These are phyloP conservation scores for Ophion ellenae DNA, from an alignment of 2,888 invertebrate genomes.

Conservation along the genomic window DNA sequence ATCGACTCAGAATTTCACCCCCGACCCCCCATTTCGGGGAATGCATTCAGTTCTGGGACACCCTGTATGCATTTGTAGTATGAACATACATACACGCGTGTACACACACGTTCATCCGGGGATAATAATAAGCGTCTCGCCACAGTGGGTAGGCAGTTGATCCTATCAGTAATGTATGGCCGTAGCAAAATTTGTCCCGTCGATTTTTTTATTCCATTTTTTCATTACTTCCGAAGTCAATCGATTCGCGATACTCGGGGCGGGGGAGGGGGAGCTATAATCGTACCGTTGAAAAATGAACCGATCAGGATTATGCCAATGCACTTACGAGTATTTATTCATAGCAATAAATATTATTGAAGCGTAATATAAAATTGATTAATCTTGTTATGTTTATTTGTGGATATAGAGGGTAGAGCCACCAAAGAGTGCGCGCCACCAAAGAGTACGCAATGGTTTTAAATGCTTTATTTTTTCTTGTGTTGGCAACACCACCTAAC, in stretches of 20 bases:
- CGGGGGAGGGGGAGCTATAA: background rate
- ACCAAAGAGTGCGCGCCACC: no score
- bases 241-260: background rate
- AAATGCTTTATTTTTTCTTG: no score
- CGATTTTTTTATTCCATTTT: slow-evolving; percentile 3
- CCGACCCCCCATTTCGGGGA: background rate
- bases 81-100: background rate
- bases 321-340: background rate
- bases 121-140: slow-evolving; percentile 13
- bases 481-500: no score
- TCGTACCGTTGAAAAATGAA: background rate
- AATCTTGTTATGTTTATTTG: background rate
- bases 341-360: background rate
- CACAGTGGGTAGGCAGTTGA: slow-evolving; percentile 17
- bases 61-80: background rate
- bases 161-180: slow-evolving; percentile 21
- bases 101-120: background rate
- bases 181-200: background rate
- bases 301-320: background rate
- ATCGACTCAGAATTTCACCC: no score
- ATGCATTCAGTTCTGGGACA: background rate
- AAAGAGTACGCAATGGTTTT: no score
- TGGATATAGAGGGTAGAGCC: background rate
- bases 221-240: background rate
- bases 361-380: background rate